Base-by-base conservation (phyloP, 2,888 invertebrate genomes). In the Laspeyria flexula region DNA sequence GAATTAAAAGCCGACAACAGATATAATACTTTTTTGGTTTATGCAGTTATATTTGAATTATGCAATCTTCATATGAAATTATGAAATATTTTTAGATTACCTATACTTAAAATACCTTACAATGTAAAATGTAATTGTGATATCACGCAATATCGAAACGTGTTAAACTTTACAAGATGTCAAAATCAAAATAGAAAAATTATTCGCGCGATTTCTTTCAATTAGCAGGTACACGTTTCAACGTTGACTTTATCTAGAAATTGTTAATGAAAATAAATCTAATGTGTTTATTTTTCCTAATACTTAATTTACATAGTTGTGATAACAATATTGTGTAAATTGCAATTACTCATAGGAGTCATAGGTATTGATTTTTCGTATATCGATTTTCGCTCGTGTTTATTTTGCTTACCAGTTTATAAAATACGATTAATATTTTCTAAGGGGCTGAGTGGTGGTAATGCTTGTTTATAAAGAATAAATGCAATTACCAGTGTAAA, bases 351-450 rank as follows among this genome's bases (percentile, higher is more conserved):
- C 12, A 10, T 9, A 10, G 15, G 11, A 44, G 42, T 37, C 69
- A 66, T 61, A 46, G 42, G 41, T 66, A 66, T 65, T 59, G 70
- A 69, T 69, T 69, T 53, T 50, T 45, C 4, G 9, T 38, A n/a
- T 65, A 63, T 56, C 51, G 57, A 64, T 68, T 55, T 53, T 48
- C 0, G 11, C 25, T 1, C 21, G 15, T 29, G 15, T 9, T 23
- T 43, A 30, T 35, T 50, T 45, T 43, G 30, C 40, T 40, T 12
- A 37, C 16, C 15, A 3, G 1, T 13, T 30, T 35, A 3, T 1
- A 3, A n/a, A n/a, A 23, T 18, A 30, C 7, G 12, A 23, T 7
- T 18, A 5, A 18, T 18, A 5, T 18, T 18, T 18, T n/a, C n/a
- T n/a, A n/a, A n/a, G n/a, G n/a, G n/a, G n/a, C n/a, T n/a, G n/a